A percentile compares a stretch with the other conserved stretches of the same genome.
phyloP scores from a whole-genome alignment of 2,797 vertebrate species.

The Schizopygopsis malacanthus region DNA sequence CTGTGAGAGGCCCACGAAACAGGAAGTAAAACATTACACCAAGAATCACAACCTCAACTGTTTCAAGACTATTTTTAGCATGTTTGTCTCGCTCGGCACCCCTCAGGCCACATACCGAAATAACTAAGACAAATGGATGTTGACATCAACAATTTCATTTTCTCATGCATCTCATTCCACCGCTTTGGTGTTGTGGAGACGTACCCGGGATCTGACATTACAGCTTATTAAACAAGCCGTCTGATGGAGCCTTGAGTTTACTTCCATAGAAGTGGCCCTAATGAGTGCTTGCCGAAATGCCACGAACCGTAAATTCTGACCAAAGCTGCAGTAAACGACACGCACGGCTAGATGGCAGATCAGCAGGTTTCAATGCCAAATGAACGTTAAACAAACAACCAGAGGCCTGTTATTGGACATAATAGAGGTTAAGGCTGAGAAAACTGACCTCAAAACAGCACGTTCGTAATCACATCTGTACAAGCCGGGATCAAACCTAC shows the following conservation, averaged over 20 bases:
- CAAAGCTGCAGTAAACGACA: conserved; percentile 25
- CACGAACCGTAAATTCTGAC: conserved; percentile 55
- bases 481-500: conserved; percentile 29
- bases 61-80: conserved; percentile 57
- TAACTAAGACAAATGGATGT: conserved; percentile 56
- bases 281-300: conserved; percentile 59
- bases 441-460: conserved; percentile 5
- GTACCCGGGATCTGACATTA: conserved; percentile 33
- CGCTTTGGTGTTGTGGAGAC: conserved; percentile 14
- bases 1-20: not conserved
- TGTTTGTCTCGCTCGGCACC: conserved; percentile 14
- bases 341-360: conserved; percentile 46
- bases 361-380: conserved; percentile 59
- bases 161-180: conserved; percentile 53
- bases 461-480: conserved; percentile 58
- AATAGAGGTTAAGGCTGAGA: conserved; percentile 51
- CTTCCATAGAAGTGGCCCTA: conserved; percentile 48
- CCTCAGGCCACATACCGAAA: conserved; percentile 41
- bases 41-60: conserved; percentile 40
- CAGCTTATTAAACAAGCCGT: conserved; percentile 52
- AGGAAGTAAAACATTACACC: conserved; percentile 51
- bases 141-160: conserved; percentile 56
- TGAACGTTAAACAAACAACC: conserved; percentile 64
- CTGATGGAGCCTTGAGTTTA: conserved; percentile 36
- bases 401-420: conserved; percentile 54